Conservation (phyloP, 2,113 vertebrate species). For the Hassar affinis region DNA sequence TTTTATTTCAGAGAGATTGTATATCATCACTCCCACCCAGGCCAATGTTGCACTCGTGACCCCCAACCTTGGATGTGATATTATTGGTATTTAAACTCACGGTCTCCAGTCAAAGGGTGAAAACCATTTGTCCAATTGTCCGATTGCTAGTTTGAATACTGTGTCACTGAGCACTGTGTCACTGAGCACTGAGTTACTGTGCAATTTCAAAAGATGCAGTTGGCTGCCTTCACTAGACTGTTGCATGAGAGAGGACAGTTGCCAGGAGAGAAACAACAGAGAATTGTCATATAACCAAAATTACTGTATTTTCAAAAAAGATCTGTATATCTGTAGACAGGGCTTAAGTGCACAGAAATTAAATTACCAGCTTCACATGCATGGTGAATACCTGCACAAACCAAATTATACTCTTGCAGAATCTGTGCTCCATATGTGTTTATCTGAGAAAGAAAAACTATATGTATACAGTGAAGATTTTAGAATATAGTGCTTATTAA, state of each 20-base stretch:
- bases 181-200: too few relatives aligned
- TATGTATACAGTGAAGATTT: background rate
- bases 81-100: background rate
- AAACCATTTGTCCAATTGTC: too few relatives aligned
- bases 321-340: background rate
- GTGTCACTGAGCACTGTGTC: background rate
- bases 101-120: too few relatives aligned
- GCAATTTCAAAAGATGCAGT: background rate
- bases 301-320: background rate
- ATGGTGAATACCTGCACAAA: too few relatives aligned
- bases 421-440: too few relatives aligned
- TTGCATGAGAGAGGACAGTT: background rate
- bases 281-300: too few relatives aligned
- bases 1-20: background rate
- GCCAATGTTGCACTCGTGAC: background rate
- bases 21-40: background rate
- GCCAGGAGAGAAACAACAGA: too few relatives aligned
- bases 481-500: background rate
- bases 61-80: background rate
- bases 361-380: too few relatives aligned
- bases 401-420: too few relatives aligned
- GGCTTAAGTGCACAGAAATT: too few relatives aligned
- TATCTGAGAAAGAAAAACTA: too few relatives aligned
- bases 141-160: background rate
- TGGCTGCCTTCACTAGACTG: background rate